These are phyloP conservation scores for Drosophila takahashii DNA, from an alignment of 1,140 invertebrate species.

Conservation along the genomic window DNA sequence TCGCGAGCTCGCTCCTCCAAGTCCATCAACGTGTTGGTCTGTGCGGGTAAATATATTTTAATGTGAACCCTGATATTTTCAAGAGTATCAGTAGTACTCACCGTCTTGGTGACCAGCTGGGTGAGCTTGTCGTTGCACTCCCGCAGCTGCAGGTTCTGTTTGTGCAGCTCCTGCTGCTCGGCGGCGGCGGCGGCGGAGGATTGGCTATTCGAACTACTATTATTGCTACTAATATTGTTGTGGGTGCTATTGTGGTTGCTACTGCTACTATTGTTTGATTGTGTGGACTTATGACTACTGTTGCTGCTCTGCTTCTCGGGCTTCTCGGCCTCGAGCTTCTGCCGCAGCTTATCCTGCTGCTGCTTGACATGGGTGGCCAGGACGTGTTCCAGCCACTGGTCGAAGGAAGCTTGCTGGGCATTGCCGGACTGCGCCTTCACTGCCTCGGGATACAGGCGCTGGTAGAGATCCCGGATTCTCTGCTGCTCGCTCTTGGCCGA, in stretches of 20 bases:
- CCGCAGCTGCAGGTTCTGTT: constrained; percentile 88
- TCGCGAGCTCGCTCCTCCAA: constrained; percentile 77
- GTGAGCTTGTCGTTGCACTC: constrained; percentile 89
- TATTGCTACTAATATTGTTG: constrained; percentile 83
- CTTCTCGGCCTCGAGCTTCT: constrained; percentile 32
- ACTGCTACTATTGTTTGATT: constrained; percentile 71
- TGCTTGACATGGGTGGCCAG: constrained; percentile 75
- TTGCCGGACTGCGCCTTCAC: constrained; percentile 66
- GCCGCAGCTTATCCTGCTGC: constrained; percentile 53
- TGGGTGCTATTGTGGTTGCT: constrained; percentile 50
- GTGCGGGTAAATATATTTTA: not conserved
- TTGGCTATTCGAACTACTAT: constrained; percentile 79
- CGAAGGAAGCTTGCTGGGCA: constrained; percentile 73
- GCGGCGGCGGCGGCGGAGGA: constrained; percentile 59
- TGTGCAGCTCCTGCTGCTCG: constrained; percentile 72
- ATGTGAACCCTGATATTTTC: not conserved
- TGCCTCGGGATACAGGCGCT: constrained; percentile 81
- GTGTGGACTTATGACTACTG: constrained; percentile 84
- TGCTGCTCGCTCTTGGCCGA: constrained; percentile 70
- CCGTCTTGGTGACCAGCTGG: constrained; percentile 90
- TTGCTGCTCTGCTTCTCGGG: constrained; percentile 47
- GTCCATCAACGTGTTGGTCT: constrained; percentile 79
- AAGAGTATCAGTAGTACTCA: constrained; percentile 84
- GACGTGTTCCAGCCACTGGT: constrained; percentile 83
- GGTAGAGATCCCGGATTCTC: constrained; percentile 77